A percentile compares a stretch with the other conserved stretches of the same genome.
Evolutionary conservation across 2,113 vertebrate genomes (phyloP).

Genomic region (Myotis brandtii): DNA sequence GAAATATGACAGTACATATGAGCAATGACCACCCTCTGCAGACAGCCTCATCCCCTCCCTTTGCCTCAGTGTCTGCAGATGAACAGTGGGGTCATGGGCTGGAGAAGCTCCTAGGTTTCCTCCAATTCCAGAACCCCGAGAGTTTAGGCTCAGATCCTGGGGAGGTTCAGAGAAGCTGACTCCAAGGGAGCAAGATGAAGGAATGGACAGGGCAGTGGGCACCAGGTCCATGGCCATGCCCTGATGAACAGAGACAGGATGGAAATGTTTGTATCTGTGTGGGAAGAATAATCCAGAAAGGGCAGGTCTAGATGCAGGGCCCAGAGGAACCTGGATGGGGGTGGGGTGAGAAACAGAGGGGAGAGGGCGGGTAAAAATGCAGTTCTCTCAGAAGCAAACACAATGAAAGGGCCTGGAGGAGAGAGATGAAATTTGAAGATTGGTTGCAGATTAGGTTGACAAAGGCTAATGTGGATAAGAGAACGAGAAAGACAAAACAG

Average conservation of each 20-base stretch:
- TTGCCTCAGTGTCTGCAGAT: not conserved
- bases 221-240: no score
- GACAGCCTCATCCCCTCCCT: not conserved
- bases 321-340: not conserved
- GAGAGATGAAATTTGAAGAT: not conserved
- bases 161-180: not conserved
- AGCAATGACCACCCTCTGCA: not conserved
- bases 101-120: not conserved
- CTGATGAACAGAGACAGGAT: not conserved
- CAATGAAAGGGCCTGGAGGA: no score
- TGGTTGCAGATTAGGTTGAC: not conserved
- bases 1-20: not conserved
- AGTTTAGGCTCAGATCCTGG: not conserved
- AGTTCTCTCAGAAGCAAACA: not conserved
- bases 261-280: not conserved
- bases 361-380: not conserved
- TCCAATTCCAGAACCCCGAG: not conserved
- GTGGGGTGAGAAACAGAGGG: not conserved
- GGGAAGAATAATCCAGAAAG: not conserved
- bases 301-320: not conserved
- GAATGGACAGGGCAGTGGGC: not conserved
- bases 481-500: not conserved
- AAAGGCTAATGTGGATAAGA: not conserved
- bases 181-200: not conserved
- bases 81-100: not conserved